These are phyloP conservation scores for Halictus quadricinctus DNA, from an alignment of 2,888 invertebrate species.

Conservation along the genomic window DNA sequence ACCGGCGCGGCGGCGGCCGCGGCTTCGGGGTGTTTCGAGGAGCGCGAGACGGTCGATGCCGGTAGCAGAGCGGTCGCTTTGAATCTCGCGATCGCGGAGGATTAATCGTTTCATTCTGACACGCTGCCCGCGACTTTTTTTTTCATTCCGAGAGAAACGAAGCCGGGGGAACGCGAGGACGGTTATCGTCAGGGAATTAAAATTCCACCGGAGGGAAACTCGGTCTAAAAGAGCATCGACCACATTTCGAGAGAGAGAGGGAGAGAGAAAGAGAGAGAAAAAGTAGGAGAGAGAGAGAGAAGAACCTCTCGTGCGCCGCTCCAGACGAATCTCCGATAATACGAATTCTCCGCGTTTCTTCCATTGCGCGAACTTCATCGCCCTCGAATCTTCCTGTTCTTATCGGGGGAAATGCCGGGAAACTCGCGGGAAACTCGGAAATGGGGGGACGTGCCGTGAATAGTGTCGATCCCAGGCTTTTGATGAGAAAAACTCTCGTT, in stretches of 20 bases:
- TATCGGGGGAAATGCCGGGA: not conserved
- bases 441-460: constrained; percentile 4
- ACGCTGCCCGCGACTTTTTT: constrained; percentile 28
- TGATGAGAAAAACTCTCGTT: not conserved
- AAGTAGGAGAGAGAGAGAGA: not conserved
- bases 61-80: constrained; percentile 26
- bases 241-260: no score
- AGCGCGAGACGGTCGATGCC: constrained; percentile 38
- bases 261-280: no score
- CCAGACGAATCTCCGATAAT: constrained; percentile 36
- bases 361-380: constrained; percentile 8
- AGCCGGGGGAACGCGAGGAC: not conserved
- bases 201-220: constrained; percentile 20
- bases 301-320: not conserved
- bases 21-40: constrained; percentile 4
- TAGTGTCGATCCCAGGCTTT: not conserved
- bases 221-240: no score
- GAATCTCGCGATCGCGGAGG: constrained; percentile 29
- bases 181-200: constrained; percentile 15
- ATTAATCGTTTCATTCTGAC: not conserved
- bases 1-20: not conserved
- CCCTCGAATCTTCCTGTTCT: not conserved
- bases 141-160: not conserved
- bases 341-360: constrained; percentile 49
- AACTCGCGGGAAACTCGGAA: constrained; percentile 15